Conservation (phyloP, 1,140 invertebrate genomes). For the Teleopsis dalmanni region DNA sequence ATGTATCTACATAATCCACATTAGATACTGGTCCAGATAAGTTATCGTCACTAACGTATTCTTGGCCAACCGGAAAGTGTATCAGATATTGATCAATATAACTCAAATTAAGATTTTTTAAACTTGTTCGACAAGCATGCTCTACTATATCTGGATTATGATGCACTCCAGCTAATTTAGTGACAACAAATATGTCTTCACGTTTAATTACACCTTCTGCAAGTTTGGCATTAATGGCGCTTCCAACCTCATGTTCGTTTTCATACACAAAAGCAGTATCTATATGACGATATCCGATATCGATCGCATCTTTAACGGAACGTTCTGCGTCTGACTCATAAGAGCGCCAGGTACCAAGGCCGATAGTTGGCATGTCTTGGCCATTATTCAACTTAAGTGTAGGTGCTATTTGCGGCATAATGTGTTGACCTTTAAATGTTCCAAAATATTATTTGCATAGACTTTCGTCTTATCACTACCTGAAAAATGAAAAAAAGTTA, state of each 20-base stretch:
- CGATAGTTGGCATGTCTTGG: slow-evolving; percentile 56
- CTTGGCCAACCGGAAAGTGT: slow-evolving; percentile 63
- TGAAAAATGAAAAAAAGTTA: too few relatives aligned
- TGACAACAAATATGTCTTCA: slow-evolving; percentile 62
- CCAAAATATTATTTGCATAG: too few relatives aligned
- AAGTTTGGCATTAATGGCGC: slow-evolving; percentile 60
- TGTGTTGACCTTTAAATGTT: too few relatives aligned
- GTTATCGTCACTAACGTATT: slow-evolving; percentile 34
- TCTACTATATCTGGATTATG: slow-evolving; percentile 39
- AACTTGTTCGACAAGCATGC: slow-evolving; percentile 45
- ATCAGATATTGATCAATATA: slow-evolving; percentile 74
- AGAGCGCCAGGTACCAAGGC: slow-evolving; percentile 69
- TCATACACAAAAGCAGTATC: slow-evolving; percentile 73
- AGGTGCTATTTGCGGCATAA: slow-evolving; percentile 42
- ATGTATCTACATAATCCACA: slow-evolving; percentile 83
- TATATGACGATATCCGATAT: slow-evolving; percentile 64
- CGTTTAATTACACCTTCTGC: slow-evolving; percentile 56
- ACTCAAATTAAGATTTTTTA: slow-evolving; percentile 58
- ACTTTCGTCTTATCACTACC: too few relatives aligned
- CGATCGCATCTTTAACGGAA: slow-evolving; percentile 58
- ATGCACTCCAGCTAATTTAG: slow-evolving; percentile 51
- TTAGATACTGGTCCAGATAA: slow-evolving; percentile 40
- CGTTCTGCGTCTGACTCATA: slow-evolving; percentile 51
- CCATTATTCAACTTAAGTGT: slow-evolving; percentile 54
- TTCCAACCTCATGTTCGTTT: slow-evolving; percentile 66